Conservation (phyloP, 1,140 invertebrate genomes). For the Coptotermes formosanus region DNA sequence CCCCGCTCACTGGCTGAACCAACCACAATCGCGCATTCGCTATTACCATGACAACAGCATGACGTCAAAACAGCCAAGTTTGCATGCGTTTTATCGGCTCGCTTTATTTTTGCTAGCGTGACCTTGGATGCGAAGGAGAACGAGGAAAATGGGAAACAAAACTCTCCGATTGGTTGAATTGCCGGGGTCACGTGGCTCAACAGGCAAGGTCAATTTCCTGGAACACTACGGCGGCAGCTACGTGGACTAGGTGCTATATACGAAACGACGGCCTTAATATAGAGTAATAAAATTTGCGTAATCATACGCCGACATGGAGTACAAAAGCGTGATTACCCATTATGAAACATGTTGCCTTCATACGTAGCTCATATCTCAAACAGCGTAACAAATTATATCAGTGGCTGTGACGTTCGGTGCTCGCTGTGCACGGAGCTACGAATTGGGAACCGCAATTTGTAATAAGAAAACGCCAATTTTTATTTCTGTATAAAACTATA, state of each 20-base stretch:
- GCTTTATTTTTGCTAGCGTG: conserved; percentile 20
- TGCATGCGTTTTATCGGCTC: conserved; percentile 1
- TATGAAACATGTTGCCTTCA: too few relatives aligned
- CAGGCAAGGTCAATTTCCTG: not conserved
- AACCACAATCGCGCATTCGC: not conserved
- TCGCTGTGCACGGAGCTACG: too few relatives aligned
- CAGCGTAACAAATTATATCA: too few relatives aligned
- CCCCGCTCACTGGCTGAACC: not conserved
- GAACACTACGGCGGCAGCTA: not conserved
- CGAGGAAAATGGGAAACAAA: not conserved
- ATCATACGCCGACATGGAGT: too few relatives aligned
- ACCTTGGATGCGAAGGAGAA: not conserved
- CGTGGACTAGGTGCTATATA: not conserved
- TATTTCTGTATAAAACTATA: too few relatives aligned
- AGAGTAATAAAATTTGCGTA: too few relatives aligned
- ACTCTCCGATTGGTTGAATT: conserved; percentile 19
- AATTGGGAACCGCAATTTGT: too few relatives aligned
- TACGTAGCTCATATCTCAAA: too few relatives aligned
- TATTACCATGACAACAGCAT: not conserved
- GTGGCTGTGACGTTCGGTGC: too few relatives aligned
- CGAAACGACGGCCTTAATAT: too few relatives aligned
- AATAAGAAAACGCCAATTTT: too few relatives aligned
- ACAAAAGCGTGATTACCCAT: too few relatives aligned
- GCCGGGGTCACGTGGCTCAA: not conserved
- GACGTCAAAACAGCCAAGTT: not conserved